Conservation (phyloP, 2,113 vertebrate species). For the Holacanthus passer region DNA sequence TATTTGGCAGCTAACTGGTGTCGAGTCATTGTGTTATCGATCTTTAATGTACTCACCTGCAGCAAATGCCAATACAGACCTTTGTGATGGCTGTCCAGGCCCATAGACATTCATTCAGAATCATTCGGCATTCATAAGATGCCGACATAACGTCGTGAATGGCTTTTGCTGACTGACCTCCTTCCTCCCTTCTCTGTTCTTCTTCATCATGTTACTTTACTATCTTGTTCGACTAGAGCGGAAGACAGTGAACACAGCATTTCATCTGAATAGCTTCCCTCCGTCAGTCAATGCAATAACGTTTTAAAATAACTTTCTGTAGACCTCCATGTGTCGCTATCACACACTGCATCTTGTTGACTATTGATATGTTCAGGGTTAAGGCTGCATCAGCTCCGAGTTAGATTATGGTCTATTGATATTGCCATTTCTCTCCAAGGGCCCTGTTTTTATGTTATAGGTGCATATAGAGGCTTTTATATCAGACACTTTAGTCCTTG, state of each 20-base stretch:
- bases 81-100: neutral
- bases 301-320: slow-evolving; percentile 15
- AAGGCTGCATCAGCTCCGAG: slow-evolving; percentile 17
- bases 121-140: slow-evolving; percentile 25
- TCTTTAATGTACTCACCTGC: slow-evolving; percentile 25
- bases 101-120: slow-evolving; percentile 15
- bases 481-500: slow-evolving; percentile 14
- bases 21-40: neutral
- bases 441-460: slow-evolving; percentile 6
- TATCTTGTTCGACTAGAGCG: slow-evolving; percentile 21
- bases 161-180: slow-evolving; percentile 28
- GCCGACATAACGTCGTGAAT: neutral
- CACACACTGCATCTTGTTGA: slow-evolving; percentile 1
- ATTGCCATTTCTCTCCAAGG: slow-evolving; percentile 35
- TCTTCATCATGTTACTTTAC: slow-evolving; percentile 1
- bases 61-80: slow-evolving; percentile 5
- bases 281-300: slow-evolving; percentile 30
- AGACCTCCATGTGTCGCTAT: neutral
- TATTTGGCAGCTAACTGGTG: slow-evolving; percentile 2
- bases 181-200: neutral
- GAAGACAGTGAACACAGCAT: slow-evolving; percentile 35
- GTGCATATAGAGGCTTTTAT: neutral
- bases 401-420: slow-evolving; percentile 42
- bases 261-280: slow-evolving; percentile 28
- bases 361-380: slow-evolving; percentile 38